These are phyloP conservation scores for Conus betulinus DNA, from an alignment of 1,140 invertebrate genomes.

Conservation along the genomic window DNA sequence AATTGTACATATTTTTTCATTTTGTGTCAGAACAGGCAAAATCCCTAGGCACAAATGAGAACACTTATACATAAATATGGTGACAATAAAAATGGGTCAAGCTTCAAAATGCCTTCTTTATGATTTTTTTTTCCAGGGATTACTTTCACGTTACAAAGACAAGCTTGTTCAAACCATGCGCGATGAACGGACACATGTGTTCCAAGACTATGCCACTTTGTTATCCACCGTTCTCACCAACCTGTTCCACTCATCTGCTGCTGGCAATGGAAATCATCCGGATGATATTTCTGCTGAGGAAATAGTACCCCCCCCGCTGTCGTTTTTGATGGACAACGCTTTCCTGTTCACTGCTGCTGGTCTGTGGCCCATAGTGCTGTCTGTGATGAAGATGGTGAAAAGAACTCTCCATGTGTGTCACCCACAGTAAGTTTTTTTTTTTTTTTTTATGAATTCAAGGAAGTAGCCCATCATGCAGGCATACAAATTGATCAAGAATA, in stretches of 20 bases:
- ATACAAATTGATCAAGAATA: no score
- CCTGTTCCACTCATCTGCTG: slow-evolving; percentile 16
- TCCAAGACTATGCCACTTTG: slow-evolving; percentile 50
- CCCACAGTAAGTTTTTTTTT: slow-evolving; percentile 47
- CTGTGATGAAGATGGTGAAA: slow-evolving; percentile 47
- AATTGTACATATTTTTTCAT: no score
- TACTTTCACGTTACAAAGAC: slow-evolving; percentile 47
- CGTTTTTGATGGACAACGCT: slow-evolving; percentile 56
- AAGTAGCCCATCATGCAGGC: no score
- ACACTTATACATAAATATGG: no score
- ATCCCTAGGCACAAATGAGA: no score
- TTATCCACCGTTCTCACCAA: slow-evolving; percentile 37
- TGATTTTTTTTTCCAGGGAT: slow-evolving; percentile 33
- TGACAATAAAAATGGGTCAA: no score
- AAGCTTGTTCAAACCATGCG: slow-evolving; percentile 35
- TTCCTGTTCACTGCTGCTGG: slow-evolving; percentile 52
- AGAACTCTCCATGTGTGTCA: slow-evolving; percentile 46
- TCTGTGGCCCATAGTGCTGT: slow-evolving; percentile 45
- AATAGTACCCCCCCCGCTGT: slow-evolving; percentile 49
- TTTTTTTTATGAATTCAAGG: no score
- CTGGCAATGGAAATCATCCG: background rate
- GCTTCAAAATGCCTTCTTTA: no score
- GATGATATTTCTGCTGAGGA: slow-evolving; percentile 38
- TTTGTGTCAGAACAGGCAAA: no score
- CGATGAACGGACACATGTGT: slow-evolving; percentile 47